These are phyloP conservation scores for Drosophila hamatofila DNA, from an alignment of 2,888 invertebrate species.

Conservation along the genomic window DNA sequence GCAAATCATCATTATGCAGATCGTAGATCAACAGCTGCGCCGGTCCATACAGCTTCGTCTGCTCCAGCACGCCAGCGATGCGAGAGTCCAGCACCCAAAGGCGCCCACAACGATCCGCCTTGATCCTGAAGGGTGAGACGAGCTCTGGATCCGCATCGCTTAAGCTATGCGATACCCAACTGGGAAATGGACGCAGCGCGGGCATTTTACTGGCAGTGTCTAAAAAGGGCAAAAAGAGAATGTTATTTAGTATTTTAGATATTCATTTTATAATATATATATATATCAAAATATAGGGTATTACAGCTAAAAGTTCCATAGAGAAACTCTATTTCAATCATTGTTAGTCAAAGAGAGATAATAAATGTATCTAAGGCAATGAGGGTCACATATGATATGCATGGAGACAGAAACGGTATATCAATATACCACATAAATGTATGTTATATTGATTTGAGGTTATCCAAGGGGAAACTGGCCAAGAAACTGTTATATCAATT, in stretches of 20 bases:
- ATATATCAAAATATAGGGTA: no score
- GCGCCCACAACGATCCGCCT: constrained; percentile 91
- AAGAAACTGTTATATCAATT: no score
- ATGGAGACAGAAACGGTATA: no score
- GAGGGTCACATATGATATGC: no score
- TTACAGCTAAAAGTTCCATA: no score
- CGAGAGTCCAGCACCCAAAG: constrained; percentile 93
- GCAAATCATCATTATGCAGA: constrained; percentile 89
- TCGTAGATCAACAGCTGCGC: constrained; percentile 90
- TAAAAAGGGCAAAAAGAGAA: constrained; percentile 75
- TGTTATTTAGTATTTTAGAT: background rate
- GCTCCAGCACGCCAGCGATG: constrained; percentile 87
- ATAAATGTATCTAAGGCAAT: no score
- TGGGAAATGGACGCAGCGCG: constrained; percentile 91
- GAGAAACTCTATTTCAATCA: no score
- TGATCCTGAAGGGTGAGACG: constrained; percentile 90
- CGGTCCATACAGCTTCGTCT: constrained; percentile 86
- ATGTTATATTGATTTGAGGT: background rate
- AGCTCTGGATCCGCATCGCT: constrained; percentile 88
- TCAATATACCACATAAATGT: no score
- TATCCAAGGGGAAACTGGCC: no score
- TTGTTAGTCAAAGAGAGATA: no score
- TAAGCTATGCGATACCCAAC: constrained; percentile 91
- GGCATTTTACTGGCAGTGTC: constrained; percentile 89
- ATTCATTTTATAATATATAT: no score